Conservation (phyloP, 2,113 vertebrate species). For the Neotoma lepida region DNA sequence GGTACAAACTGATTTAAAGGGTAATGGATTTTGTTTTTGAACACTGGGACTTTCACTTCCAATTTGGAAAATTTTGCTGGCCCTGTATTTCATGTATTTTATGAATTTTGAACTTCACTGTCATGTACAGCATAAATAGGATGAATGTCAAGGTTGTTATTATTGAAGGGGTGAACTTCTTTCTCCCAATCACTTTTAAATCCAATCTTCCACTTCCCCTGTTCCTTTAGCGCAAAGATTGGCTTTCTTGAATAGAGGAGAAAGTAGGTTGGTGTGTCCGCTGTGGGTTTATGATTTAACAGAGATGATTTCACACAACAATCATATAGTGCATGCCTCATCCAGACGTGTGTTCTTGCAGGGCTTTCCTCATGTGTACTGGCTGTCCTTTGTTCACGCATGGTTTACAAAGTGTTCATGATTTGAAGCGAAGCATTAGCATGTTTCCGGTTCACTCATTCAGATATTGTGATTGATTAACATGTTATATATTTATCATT, state of each 20-base stretch:
- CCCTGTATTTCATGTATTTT: background rate
- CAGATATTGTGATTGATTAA: background rate
- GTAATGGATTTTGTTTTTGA: background rate
- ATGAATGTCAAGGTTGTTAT: background rate
- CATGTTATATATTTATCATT: background rate
- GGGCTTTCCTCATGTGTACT: background rate
- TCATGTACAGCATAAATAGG: background rate
- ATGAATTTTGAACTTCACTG: slow-evolving; percentile 4
- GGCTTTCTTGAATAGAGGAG: background rate
- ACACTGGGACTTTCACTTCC: background rate
- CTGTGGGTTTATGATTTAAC: background rate
- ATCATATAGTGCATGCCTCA: fast-evolving
- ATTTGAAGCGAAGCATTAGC: background rate
- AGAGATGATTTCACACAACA: background rate
- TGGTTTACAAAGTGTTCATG: background rate
- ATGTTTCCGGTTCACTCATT: background rate
- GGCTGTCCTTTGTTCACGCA: background rate
- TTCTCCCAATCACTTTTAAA: background rate
- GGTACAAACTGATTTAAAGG: background rate
- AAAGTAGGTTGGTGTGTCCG: background rate
- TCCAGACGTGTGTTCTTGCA: background rate
- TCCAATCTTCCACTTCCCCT: background rate
- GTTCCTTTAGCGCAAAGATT: background rate
- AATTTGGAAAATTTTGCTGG: background rate
- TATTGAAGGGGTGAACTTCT: background rate